Percentiles rank a stretch among this genome's conserved stretches.
These are phyloP conservation scores for Campopleginae sp. DNA, from an alignment of 2,888 invertebrate species.

Conservation along the genomic window DNA sequence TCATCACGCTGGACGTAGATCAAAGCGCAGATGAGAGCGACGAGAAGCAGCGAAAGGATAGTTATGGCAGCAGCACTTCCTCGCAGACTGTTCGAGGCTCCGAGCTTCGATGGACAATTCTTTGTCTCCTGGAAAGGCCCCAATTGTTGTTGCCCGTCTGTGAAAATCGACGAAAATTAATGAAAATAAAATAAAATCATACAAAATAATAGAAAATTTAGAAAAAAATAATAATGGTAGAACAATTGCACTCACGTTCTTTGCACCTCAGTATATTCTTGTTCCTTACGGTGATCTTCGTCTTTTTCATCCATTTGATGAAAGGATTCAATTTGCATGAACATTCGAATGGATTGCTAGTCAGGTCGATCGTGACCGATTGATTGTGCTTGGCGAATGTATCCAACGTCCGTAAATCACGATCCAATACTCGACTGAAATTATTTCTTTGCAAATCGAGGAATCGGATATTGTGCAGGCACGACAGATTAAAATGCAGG, in stretches of 20 bases:
- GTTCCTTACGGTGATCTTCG: constrained; percentile 87
- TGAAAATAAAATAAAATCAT: not conserved
- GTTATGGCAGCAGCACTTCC: constrained; percentile 75
- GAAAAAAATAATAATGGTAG: too few species aligned
- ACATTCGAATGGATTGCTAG: constrained; percentile 89
- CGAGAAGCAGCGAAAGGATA: constrained; percentile 83
- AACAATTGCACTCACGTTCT: constrained; percentile 72
- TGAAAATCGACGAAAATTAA: constrained; percentile 49
- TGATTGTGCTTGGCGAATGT: constrained; percentile 85
- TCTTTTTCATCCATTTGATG: constrained; percentile 87
- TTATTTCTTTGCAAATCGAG: constrained; percentile 89
- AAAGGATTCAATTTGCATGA: constrained; percentile 87
- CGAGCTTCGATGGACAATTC: constrained; percentile 72
- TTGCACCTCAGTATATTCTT: constrained; percentile 86
- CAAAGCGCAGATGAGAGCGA: constrained; percentile 86
- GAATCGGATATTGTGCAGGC: constrained; percentile 88
- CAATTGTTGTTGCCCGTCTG: constrained; percentile 48
- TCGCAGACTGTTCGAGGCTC: constrained; percentile 62
- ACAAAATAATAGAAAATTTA: too few species aligned
- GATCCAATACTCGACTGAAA: constrained; percentile 84
- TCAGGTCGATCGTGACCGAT: constrained; percentile 87
- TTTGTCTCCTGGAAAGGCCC: constrained; percentile 76
- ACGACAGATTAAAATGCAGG: constrained; percentile 88
- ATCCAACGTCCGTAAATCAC: constrained; percentile 87
- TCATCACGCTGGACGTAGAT: constrained; percentile 87